Evolutionary conservation across 2,113 vertebrate species (phyloP), one percentile per base, ranked within the genome.

Genomic region (Cephalopholis sonnerati): DNA sequence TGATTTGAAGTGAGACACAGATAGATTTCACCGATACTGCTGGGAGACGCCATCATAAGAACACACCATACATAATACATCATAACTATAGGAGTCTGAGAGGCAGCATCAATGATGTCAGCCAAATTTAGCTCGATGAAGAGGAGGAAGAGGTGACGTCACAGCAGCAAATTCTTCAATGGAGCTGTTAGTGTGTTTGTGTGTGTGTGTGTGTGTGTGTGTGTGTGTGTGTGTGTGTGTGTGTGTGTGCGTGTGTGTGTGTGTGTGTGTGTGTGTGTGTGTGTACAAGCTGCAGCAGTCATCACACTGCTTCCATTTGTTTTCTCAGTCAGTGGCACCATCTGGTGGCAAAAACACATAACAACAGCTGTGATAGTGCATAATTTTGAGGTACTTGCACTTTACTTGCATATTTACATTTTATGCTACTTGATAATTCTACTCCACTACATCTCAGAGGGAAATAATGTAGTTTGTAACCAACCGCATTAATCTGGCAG

Each of bases 181-280:
- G 62, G 53, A 29, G 3, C 7, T 58, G 5, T 17, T 39, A 29
- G 69, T 66, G 50, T 65, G 48, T 54, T 22, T 64, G 29, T 41
- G 59, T 74, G 44, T 74, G 50, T 55, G 61, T 76, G 50, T 76
- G 62, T 62, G 66, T 70, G 77, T 70, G 57, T 53, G 66, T 79
- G 57, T 70, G 62, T 27, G 36, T 59, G 54, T 59, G 54, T 57
- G 48, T 53, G 74, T 53, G 29, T 63, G 46, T 50, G 44, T 62
- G 32, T 32, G 29, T 29, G 29, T 29, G 50, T 76, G 62, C 53
- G 66, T 70, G 77, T 70, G 57, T 53, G 66, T 79, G 57, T 70
- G 62, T 27, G 36, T 59, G 54, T 59, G 54, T 57, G 48, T 53
- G 74, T 53, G 29, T 63, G 46, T 50, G 44, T 62, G 32, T 32